Evolutionary conservation across 2,888 invertebrate genomes (phyloP).

Genomic region (Volucella inflata): DNA sequence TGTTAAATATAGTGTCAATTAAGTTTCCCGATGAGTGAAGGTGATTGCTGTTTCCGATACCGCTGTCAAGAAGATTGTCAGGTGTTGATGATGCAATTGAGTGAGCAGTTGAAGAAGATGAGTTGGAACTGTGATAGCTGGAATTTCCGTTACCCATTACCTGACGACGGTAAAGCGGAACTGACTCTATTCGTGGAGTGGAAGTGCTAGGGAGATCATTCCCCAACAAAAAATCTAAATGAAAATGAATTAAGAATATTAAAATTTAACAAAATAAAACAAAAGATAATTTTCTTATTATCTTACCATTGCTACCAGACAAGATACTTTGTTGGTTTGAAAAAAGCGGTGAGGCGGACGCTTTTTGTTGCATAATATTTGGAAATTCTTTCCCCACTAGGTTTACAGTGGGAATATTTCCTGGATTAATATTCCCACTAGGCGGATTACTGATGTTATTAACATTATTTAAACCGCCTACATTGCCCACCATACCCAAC

Average conservation of each 20-base stretch:
- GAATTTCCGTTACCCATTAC: conserved; percentile 81
- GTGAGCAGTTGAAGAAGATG: conserved; percentile 77
- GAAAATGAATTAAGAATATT: background rate
- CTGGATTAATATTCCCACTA: conserved; percentile 52
- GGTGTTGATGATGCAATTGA: conserved; percentile 79
- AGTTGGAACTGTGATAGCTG: conserved; percentile 76
- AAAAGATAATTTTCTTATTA: background rate
- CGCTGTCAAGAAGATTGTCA: conserved; percentile 78
- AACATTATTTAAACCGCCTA: conserved; percentile 60
- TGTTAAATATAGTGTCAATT: conserved; percentile 82
- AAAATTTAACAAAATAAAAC: background rate
- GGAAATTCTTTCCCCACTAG: conserved; percentile 61
- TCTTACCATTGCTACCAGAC: conserved; percentile 60
- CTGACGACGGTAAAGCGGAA: conserved; percentile 85
- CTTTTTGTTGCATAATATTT: conserved; percentile 52
- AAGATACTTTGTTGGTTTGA: conserved; percentile 64
- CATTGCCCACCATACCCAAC: conserved; percentile 81
- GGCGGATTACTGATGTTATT: conserved; percentile 61
- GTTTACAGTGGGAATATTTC: conserved; percentile 36
- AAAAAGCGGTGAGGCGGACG: conserved; percentile 57
- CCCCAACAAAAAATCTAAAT: conserved; percentile 62
- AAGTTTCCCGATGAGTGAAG: conserved; percentile 79
- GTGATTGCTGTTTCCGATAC: conserved; percentile 61
- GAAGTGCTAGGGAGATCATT: conserved; percentile 74
- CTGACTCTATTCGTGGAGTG: conserved; percentile 79